Conservation (phyloP, 2,797 vertebrate species). For the Danio tinwini region DNA sequence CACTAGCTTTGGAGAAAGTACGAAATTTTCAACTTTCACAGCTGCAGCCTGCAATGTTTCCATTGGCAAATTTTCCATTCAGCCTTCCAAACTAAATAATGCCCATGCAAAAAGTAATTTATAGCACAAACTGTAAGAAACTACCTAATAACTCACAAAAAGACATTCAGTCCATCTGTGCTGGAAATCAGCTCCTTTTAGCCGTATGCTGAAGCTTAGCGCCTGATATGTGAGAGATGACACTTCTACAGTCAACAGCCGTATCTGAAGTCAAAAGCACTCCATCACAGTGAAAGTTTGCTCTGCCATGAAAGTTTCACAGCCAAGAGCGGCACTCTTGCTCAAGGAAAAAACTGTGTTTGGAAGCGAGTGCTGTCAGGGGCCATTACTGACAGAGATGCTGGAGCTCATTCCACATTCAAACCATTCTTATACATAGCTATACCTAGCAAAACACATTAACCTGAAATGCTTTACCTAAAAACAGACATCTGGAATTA, state of each 20-base stretch:
- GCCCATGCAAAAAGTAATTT: background rate
- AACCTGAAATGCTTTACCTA: constrained; percentile 5
- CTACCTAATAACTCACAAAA: constrained; percentile 15
- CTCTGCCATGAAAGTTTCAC: constrained; percentile 4
- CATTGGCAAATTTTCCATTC: background rate
- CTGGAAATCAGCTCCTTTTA: constrained; percentile 11
- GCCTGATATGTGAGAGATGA: background rate
- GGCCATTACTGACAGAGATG: constrained; percentile 35
- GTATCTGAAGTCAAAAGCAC: constrained; percentile 3
- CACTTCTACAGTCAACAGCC: constrained; percentile 7
- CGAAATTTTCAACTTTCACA: background rate
- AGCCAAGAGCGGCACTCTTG: constrained; percentile 32
- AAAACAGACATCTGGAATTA: background rate
- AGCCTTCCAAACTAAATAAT: constrained; percentile 7
- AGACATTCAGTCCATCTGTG: background rate
- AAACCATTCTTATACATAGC: constrained; percentile 12
- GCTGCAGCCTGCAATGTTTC: background rate
- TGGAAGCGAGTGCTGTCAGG: constrained; percentile 58
- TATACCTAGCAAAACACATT: constrained; percentile 30
- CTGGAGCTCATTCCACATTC: constrained; percentile 45
- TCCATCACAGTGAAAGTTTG: constrained; percentile 21
- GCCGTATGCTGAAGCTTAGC: constrained; percentile 1
- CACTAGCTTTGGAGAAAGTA: constrained; percentile 8
- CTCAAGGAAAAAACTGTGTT: constrained; percentile 13
- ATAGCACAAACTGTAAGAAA: background rate